Percentiles rank a stretch among this genome's conserved stretches.
Evolutionary conservation across 2,113 vertebrate species (phyloP).

Genomic region (Nansenia antarctica): DNA sequence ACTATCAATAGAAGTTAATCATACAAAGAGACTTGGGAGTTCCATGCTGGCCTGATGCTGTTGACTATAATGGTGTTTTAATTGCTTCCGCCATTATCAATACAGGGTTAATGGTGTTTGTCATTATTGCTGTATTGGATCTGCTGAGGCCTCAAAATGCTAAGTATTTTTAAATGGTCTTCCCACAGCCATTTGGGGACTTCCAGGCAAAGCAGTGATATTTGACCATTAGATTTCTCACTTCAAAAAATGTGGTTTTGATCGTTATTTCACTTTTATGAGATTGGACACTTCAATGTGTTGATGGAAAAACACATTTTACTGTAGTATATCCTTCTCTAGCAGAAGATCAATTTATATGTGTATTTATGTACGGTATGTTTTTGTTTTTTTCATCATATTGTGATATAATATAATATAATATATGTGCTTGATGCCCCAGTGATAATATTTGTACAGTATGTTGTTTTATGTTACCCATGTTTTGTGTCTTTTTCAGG

Average conservation of each 20-base stretch:
- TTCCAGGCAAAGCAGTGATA: constrained; percentile 1
- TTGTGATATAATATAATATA: no score
- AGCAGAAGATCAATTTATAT: no score
- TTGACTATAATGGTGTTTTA: constrained; percentile 27
- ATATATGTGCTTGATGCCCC: no score
- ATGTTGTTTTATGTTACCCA: background rate
- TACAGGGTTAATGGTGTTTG: constrained; percentile 13
- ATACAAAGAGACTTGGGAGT: background rate
- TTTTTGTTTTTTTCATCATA: no score
- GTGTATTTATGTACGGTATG: no score
- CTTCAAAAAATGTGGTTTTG: background rate
- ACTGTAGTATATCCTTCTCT: no score
- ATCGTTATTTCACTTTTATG: background rate
- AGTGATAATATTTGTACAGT: no score
- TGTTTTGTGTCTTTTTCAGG: constrained; percentile 68
- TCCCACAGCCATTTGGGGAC: background rate
- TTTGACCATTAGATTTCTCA: constrained; percentile 4
- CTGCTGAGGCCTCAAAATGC: constrained; percentile 4
- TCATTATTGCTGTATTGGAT: constrained; percentile 15
- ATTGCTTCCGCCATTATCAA: constrained; percentile 26
- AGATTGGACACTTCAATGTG: background rate
- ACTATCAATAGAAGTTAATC: background rate
- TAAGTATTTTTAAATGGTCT: constrained; percentile 35
- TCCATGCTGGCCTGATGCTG: background rate
- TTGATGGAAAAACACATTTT: background rate